Evolutionary conservation across 2,888 invertebrate genomes (phyloP).

Genomic region (Monoplex corrugatus): DNA sequence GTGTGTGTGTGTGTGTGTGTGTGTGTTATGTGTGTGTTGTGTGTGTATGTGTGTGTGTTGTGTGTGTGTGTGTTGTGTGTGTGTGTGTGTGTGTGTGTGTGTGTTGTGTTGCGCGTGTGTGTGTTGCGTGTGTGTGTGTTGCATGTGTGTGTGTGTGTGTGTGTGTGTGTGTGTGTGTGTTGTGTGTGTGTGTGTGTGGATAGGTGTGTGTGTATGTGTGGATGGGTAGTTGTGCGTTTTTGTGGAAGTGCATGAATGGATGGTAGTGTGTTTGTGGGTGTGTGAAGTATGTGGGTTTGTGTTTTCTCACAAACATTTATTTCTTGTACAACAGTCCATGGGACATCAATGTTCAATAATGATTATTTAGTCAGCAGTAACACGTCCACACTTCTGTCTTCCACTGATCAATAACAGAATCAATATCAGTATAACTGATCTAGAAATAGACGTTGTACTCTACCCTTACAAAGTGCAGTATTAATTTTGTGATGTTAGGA

Average conservation of each 20-base stretch:
- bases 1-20: not conserved
- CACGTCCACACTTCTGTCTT: no score
- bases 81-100: slow-evolving; percentile 13
- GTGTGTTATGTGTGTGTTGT: not conserved
- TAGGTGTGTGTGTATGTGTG: not conserved
- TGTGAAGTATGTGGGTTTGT: no score
- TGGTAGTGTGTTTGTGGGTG: no score
- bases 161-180: slow-evolving; percentile 2
- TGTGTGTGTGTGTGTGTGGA: not conserved
- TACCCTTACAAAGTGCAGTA: no score
- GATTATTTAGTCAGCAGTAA: no score
- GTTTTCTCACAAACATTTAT: no score
- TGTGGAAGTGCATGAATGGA: not conserved
- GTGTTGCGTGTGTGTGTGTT: slow-evolving; percentile 4
- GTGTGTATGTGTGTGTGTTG: not conserved
- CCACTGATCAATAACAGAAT: no score
- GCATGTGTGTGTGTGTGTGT: not conserved
- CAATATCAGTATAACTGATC: no score
- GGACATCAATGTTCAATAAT: no score
- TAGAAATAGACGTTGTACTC: no score
- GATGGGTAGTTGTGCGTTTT: not conserved
- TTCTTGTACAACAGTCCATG: no score
- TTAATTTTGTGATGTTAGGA: no score
- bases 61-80: not conserved
- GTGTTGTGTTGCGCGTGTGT: not conserved